These are phyloP conservation scores for Drosophila neonasuta DNA, from an alignment of 2,888 invertebrate species.

Conservation along the genomic window DNA sequence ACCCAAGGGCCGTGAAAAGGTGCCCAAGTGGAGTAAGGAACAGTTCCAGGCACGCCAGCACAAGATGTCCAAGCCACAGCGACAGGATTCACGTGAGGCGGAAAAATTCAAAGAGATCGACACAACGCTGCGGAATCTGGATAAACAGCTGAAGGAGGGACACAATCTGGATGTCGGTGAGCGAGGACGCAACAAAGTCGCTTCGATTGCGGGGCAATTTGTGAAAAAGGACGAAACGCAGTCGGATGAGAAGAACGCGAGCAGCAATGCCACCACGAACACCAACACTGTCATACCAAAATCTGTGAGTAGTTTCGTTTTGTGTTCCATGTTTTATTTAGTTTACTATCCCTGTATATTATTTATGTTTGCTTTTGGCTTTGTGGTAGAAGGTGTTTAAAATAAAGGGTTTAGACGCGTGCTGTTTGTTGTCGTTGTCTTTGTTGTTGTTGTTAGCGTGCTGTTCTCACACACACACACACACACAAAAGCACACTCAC, in stretches of 20 bases:
- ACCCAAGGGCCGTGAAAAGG: conserved; percentile 86
- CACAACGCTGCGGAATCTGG: conserved; percentile 87
- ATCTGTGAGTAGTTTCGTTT: conserved; percentile 82
- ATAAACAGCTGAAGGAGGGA: conserved; percentile 90
- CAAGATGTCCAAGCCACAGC: conserved; percentile 87
- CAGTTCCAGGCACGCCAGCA: conserved; percentile 87
- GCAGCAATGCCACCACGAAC: conserved; percentile 67
- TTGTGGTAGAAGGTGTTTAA: conserved; percentile 31
- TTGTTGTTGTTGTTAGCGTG: conserved; percentile 56
- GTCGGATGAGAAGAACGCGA: conserved; percentile 80
- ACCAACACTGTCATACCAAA: conserved; percentile 77
- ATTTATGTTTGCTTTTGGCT: conserved; percentile 36
- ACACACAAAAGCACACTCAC: conserved; percentile 25
- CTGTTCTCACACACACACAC: conserved; percentile 43
- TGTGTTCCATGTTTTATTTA: conserved; percentile 25
- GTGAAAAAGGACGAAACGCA: conserved; percentile 81
- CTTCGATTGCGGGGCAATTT: conserved; percentile 92
- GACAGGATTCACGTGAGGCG: conserved; percentile 84
- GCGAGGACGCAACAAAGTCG: conserved; percentile 89
- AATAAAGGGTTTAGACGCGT: conserved; percentile 27
- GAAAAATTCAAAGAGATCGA: conserved; percentile 89
- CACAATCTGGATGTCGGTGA: conserved; percentile 86
- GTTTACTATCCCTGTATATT: conserved; percentile 30
- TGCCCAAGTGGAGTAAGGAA: conserved; percentile 95
- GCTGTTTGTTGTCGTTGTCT: conserved; percentile 33